Conservation (phyloP, 2,888 invertebrate genomes). For the Melangyna quadrimaculata region DNA sequence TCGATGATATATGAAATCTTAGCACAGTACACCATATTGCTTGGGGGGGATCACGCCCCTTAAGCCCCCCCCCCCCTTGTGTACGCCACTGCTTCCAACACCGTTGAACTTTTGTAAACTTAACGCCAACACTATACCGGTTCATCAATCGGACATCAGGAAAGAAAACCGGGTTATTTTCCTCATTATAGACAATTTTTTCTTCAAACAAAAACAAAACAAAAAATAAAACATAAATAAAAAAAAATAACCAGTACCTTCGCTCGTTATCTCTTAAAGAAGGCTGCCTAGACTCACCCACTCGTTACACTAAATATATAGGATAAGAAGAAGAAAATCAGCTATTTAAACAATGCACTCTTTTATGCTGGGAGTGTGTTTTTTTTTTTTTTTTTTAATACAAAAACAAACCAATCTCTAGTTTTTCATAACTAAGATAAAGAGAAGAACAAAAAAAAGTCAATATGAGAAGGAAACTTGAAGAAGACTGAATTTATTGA, state of each 20-base stretch:
- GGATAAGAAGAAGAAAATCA: neutral
- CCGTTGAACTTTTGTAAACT: neutral
- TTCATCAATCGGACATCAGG: neutral
- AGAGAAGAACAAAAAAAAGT: neutral
- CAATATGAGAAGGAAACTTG: neutral
- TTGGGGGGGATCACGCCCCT: too few relatives aligned
- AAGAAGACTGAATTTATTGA: constrained; percentile 60
- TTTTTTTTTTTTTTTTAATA: neutral
- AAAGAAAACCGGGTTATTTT: constrained; percentile 4
- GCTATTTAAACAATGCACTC: constrained; percentile 27
- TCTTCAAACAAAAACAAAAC: neutral
- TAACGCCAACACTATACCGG: too few relatives aligned
- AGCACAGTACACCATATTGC: too few relatives aligned
- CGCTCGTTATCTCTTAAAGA: neutral
- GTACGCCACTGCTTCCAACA: too few relatives aligned
- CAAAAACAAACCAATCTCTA: neutral
- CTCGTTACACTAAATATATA: neutral
- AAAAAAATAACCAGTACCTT: neutral
- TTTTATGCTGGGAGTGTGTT: constrained; percentile 3
- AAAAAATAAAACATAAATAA: neutral
- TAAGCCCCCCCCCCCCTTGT: too few relatives aligned
- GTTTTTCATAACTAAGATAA: neutral
- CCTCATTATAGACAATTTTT: neutral
- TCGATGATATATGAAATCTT: too few relatives aligned
- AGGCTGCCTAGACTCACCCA: constrained; percentile 18